Percentiles rank a stretch among this genome's conserved stretches.
phyloP scores from a whole-genome alignment of 2,797 vertebrate species.

The Prunella strophiata region DNA sequence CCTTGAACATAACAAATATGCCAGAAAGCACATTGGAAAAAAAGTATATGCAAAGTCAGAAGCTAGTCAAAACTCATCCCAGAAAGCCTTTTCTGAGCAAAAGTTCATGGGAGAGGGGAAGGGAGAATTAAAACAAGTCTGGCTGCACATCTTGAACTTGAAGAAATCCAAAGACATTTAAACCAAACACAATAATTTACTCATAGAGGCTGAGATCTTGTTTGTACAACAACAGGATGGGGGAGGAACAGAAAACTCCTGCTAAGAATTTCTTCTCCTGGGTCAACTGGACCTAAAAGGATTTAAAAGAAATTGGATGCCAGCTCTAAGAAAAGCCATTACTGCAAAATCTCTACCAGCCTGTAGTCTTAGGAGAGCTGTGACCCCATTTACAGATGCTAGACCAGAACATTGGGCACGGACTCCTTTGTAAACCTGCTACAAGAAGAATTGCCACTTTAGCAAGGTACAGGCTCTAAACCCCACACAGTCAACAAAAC shows the following conservation, averaged over 20 bases:
- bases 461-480: neutral
- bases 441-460: neutral
- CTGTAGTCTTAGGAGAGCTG: neutral
- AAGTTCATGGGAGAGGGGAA: neutral
- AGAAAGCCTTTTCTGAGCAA: neutral
- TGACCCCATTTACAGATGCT: neutral
- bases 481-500: neutral
- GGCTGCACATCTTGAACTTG: neutral
- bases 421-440: neutral
- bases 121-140: neutral
- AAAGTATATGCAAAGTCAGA: neutral
- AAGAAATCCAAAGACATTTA: conserved; percentile 4
- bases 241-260: neutral
- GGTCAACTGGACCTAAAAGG: conserved; percentile 36
- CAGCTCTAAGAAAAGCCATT: neutral
- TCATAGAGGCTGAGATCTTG: neutral
- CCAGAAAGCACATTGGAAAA: neutral
- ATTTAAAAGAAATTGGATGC: neutral
- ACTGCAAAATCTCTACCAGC: neutral
- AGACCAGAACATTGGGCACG: neutral
- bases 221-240: neutral
- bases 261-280: conserved; percentile 1
- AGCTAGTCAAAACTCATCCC: neutral
- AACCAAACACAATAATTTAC: neutral
- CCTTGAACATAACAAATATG: neutral